Percentiles rank a stretch among this genome's conserved stretches.
These are phyloP conservation scores for Scaptomyza hsui DNA, from an alignment of 1,140 invertebrate species.

Conservation along the genomic window DNA sequence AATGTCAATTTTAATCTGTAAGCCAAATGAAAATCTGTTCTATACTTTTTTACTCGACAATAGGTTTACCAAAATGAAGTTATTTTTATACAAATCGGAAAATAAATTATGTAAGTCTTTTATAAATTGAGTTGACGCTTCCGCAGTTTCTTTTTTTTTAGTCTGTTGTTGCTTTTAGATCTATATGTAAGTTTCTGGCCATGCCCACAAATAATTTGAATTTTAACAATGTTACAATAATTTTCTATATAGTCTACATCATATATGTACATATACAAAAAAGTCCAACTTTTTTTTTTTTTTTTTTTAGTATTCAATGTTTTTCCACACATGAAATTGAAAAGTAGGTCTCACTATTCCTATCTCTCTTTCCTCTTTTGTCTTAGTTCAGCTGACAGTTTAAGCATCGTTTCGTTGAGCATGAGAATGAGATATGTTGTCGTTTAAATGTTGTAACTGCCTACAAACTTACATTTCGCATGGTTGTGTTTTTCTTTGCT, in stretches of 20 bases:
- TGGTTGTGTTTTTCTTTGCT: too few species aligned
- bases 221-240: constrained; percentile 16
- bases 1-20: constrained; percentile 4
- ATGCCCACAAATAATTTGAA: constrained; percentile 11
- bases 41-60: not conserved
- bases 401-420: constrained; percentile 7
- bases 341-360: not conserved
- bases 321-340: not conserved
- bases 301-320: not conserved
- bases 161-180: not conserved
- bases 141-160: not conserved
- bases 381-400: constrained; percentile 1
- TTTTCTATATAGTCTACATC: constrained; percentile 1
- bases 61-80: not conserved
- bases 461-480: constrained; percentile 25
- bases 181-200: constrained; percentile 16
- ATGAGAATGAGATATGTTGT: constrained; percentile 8
- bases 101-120: not conserved
- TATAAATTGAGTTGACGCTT: not conserved
- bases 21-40: constrained; percentile 1
- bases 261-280: constrained; percentile 23
- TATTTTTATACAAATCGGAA: not conserved
- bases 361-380: not conserved
- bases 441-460: constrained; percentile 11
- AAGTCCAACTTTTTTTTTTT: constrained; percentile 19